Conservation (phyloP, 2,113 vertebrate species). For the Condylura cristata region DNA sequence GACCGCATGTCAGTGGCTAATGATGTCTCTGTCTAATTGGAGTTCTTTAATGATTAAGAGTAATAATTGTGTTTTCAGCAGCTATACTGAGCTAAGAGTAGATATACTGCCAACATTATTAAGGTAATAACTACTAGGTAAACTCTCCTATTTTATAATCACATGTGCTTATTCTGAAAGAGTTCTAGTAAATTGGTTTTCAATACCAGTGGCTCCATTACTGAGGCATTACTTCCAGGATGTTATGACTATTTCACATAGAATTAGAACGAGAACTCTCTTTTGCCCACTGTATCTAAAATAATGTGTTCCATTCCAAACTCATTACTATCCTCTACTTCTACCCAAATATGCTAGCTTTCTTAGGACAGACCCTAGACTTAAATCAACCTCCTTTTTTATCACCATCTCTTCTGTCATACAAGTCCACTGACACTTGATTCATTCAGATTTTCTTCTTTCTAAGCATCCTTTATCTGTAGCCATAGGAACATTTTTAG, state of each 20-base stretch:
- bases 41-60: conserved; percentile 58
- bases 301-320: neutral
- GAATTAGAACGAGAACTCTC: conserved; percentile 21
- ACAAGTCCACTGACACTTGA: neutral
- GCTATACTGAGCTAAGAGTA: neutral
- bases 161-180: conserved; percentile 48
- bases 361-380: neutral
- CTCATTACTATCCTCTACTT: neutral
- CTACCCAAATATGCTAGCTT: neutral
- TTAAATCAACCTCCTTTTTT: neutral
- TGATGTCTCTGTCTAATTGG: neutral
- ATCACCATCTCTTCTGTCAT: neutral
- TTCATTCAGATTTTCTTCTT: neutral
- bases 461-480: neutral
- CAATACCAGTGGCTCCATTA: conserved; percentile 60
- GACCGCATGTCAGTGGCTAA: neutral
- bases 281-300: neutral
- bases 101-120: conserved; percentile 46
- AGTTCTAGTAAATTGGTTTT: conserved; percentile 50
- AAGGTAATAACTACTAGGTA: conserved; percentile 56
- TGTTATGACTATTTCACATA: conserved; percentile 62
- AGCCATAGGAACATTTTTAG: neutral
- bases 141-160: conserved; percentile 53
- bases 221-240: conserved; percentile 30
- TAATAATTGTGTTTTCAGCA: conserved; percentile 37